phyloP scores from a whole-genome alignment of 1,140 invertebrate species.

The Triops cancriformis region DNA sequence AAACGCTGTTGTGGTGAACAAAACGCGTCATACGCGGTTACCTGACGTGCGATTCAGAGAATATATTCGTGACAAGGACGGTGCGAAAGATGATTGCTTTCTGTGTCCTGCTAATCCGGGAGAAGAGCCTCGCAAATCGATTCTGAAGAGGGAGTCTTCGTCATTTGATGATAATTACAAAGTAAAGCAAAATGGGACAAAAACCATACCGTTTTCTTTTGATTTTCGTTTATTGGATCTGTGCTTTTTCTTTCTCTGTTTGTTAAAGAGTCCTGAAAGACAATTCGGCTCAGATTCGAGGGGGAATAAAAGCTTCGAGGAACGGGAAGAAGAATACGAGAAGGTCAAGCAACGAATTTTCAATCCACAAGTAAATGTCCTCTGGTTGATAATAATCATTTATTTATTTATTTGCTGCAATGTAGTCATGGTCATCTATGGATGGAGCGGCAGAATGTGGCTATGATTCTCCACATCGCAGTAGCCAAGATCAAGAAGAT shows the following conservation, averaged over 20 bases:
- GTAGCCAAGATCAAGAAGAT: conserved; percentile 39
- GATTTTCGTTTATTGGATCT: neutral
- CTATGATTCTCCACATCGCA: conserved; percentile 34
- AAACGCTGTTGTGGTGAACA: conserved; percentile 72
- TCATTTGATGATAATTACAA: conserved; percentile 61
- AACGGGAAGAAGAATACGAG: conserved; percentile 80
- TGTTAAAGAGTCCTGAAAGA: conserved; percentile 47
- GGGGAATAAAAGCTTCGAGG: conserved; percentile 79
- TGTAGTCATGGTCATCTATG: conserved; percentile 33
- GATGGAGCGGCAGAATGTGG: conserved; percentile 35
- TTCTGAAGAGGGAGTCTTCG: conserved; percentile 69
- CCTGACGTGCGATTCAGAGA: conserved; percentile 54
- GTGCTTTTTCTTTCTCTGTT: conserved; percentile 25
- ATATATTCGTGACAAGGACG: conserved; percentile 31
- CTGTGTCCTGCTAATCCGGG: conserved; percentile 22
- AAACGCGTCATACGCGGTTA: conserved; percentile 65
- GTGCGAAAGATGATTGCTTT: neutral
- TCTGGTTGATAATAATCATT: neutral
- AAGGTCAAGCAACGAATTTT: conserved; percentile 72
- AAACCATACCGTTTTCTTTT: neutral
- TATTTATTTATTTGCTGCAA: neutral
- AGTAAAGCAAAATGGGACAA: conserved; percentile 39
- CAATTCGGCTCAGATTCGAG: conserved; percentile 54
- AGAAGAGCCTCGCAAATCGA: conserved; percentile 58
- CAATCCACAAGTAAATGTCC: conserved; percentile 48